Conservation (phyloP, 92 coral and sea anemone species). For the Palythoa grandiflora region DNA sequence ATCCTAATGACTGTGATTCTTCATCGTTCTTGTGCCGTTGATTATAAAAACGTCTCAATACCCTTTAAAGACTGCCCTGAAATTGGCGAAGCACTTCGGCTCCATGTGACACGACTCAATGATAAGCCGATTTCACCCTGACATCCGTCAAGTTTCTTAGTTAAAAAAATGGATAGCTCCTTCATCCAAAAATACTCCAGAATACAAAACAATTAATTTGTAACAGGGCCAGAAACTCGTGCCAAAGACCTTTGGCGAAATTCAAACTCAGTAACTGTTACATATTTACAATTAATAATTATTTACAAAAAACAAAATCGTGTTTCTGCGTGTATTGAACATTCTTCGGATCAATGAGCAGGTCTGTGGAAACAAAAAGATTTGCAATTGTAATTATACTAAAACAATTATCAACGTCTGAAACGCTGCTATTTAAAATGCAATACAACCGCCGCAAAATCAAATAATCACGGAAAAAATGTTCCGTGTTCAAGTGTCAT, state of each 20-base stretch:
- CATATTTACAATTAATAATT: background rate
- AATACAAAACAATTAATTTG: background rate
- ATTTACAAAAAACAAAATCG: background rate
- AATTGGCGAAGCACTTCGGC: too few species aligned
- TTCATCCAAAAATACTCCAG: background rate
- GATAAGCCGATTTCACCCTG: background rate
- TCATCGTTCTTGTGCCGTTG: background rate
- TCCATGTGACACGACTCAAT: background rate
- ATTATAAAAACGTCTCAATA: background rate
- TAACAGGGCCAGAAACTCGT: background rate
- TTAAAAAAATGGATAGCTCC: background rate
- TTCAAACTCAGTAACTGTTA: background rate
- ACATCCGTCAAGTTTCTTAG: background rate
- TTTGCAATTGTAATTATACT: slow-evolving; percentile 24
- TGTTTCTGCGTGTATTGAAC: background rate
- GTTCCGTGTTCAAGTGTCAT: background rate
- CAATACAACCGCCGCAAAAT: background rate
- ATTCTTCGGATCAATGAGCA: slow-evolving; percentile 18
- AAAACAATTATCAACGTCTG: background rate
- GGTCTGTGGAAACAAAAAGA: slow-evolving; percentile 21
- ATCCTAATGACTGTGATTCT: background rate
- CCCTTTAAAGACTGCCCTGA: background rate
- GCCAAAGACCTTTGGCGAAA: background rate
- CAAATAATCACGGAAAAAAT: background rate
- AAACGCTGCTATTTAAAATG: background rate